Evolutionary conservation across 2,888 invertebrate genomes (phyloP).

Genomic region (Leptodirus hochenwartii): DNA sequence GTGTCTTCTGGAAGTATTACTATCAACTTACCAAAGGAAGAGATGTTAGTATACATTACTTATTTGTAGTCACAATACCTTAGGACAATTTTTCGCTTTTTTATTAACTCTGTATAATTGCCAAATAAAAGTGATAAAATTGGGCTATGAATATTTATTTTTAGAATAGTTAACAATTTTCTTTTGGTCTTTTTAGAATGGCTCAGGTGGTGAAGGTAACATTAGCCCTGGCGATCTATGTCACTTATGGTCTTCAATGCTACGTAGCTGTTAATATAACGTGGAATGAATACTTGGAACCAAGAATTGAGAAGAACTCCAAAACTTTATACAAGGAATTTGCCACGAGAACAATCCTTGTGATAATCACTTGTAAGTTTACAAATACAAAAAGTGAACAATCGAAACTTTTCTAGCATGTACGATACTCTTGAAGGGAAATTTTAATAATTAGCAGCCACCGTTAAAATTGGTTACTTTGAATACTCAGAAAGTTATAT

Average conservation of each 20-base stretch:
- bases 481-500: no score
- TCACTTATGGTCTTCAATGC: slow-evolving; percentile 85
- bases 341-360: slow-evolving; percentile 53
- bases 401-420: no score
- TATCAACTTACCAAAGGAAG: slow-evolving; percentile 53
- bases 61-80: no score
- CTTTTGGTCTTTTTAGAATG: slow-evolving; percentile 39
- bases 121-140: no score
- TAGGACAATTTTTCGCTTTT: no score
- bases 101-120: background rate
- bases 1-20: slow-evolving; percentile 65
- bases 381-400: no score
- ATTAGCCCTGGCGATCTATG: slow-evolving; percentile 65
- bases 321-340: slow-evolving; percentile 56
- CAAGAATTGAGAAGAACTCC: slow-evolving; percentile 38
- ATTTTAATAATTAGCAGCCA: no score
- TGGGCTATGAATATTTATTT: no score
- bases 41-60: slow-evolving; percentile 51
- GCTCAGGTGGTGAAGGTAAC: slow-evolving; percentile 56
- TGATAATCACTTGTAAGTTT: slow-evolving; percentile 77
- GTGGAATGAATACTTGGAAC: slow-evolving; percentile 62
- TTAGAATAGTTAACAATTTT: no score
- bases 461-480: no score
- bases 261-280: slow-evolving; percentile 90
- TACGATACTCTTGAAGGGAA: no score